A percentile compares a stretch with the other conserved stretches of the same genome.
Evolutionary conservation across 2,113 vertebrate genomes (phyloP).

Genomic region (Nyctereutes procyonoides): DNA sequence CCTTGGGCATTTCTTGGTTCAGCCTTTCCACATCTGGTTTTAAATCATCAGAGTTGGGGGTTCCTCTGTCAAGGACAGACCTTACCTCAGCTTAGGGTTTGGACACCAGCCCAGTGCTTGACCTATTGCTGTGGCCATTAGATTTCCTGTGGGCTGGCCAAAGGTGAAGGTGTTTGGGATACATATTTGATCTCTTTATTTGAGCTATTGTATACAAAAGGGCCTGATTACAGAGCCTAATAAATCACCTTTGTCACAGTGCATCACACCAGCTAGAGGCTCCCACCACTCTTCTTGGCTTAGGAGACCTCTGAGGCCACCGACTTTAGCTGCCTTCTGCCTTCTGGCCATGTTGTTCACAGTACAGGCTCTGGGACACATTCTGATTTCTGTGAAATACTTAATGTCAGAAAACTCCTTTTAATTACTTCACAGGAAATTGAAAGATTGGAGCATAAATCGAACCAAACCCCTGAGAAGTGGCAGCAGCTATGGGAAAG

Average conservation of each 20-base stretch:
- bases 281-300: not conserved
- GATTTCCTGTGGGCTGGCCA: conserved; percentile 34
- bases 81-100: conserved; percentile 41
- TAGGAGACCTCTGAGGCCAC: conserved; percentile 60
- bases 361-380: conserved; percentile 18
- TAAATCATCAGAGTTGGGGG: conserved; percentile 41
- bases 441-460: conserved; percentile 93
- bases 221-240: not conserved
- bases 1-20: conserved; percentile 36
- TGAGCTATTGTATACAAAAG: not conserved
- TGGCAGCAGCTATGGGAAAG: conserved; percentile 96
- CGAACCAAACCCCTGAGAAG: conserved; percentile 93
- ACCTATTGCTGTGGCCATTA: conserved; percentile 35
- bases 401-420: conserved; percentile 64
- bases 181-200: not conserved
- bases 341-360: conserved; percentile 54
- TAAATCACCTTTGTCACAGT: not conserved
- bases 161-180: conserved; percentile 20
- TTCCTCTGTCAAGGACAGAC: conserved; percentile 44
- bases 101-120: not conserved
- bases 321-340: conserved; percentile 69
- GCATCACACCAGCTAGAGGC: not conserved
- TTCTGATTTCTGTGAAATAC: conserved; percentile 28
- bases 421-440: conserved; percentile 92
- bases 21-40: conserved; percentile 62